A percentile compares a stretch with the other conserved stretches of the same genome.
Evolutionary conservation across 2,888 invertebrate species (phyloP).

Genomic region (Pristionchus exspectatus): DNA sequence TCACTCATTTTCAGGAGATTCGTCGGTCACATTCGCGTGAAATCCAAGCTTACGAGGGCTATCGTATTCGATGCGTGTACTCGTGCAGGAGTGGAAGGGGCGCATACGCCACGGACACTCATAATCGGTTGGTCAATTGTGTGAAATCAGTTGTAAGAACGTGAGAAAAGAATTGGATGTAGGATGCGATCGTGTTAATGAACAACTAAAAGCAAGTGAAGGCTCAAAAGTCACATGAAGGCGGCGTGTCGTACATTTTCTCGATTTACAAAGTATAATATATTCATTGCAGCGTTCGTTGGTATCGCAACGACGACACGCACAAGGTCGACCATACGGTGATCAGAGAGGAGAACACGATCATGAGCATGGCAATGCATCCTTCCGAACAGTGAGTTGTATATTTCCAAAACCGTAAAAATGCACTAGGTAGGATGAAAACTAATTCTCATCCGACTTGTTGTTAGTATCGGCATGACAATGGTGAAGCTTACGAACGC

Average conservation of each 20-base stretch:
- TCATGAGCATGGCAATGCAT: slow-evolving; percentile 70
- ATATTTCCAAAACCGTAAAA: no score
- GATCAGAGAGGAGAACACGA: slow-evolving; percentile 62
- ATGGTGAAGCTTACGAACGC: no score
- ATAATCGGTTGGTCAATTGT: slow-evolving; percentile 87
- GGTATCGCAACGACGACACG: slow-evolving; percentile 88
- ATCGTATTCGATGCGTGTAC: slow-evolving; percentile 93
- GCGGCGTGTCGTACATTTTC: no score
- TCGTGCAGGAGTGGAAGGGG: slow-evolving; percentile 92
- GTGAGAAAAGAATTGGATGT: no score
- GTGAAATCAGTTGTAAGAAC: no score
- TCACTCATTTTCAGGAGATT: no score
- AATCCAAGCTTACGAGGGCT: slow-evolving; percentile 85
- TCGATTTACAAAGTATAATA: neutral
- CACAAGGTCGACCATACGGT: slow-evolving; percentile 82
- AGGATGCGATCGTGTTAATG: no score
- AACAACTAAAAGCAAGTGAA: no score
- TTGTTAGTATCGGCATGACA: no score
- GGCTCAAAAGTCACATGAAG: no score
- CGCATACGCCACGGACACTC: slow-evolving; percentile 95
- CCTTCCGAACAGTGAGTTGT: slow-evolving; percentile 60
- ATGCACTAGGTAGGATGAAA: no score
- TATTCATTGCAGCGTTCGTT: slow-evolving; percentile 84
- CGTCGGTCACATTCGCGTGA: neutral
- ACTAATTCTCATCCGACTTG: no score